Evolutionary conservation across 2,888 invertebrate species (phyloP), one percentile per base, ranked within the genome.

Genomic region (Cloeon dipterum): DNA sequence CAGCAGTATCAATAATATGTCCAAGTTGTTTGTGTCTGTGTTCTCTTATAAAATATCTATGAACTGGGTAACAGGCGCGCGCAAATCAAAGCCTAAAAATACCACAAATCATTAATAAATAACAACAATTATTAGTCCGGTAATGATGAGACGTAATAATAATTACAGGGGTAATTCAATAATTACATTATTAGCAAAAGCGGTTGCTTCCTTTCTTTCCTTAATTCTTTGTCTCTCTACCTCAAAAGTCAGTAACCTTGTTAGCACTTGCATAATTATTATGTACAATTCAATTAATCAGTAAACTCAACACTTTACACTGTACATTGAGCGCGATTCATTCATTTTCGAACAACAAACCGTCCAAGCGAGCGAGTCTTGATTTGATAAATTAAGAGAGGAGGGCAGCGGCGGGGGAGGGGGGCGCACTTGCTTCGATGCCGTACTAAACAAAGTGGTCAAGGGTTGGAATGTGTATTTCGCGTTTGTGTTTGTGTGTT

Each of bases 311-410:
- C 41, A 43, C 42, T 42, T 41, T 42, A 42, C 42, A 42, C 42
- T 43, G 43, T 43, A 43, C 43, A 43, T 43, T 43, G 43, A 43
- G 43, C 43, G 42, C n/a, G n/a, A n/a, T n/a, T n/a, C n/a, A n/a
- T n/a, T n/a, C n/a, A n/a, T n/a, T n/a, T n/a, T n/a, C n/a, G n/a
- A n/a, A n/a, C n/a, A n/a, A n/a, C n/a, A n/a, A n/a, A n/a, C n/a
- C n/a, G n/a, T n/a, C n/a, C n/a, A n/a, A n/a, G n/a, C n/a, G n/a
- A n/a, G n/a, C n/a, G n/a, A n/a, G n/a, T n/a, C n/a, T n/a, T n/a
- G n/a, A n/a, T n/a, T n/a, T n/a, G n/a, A n/a, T n/a, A n/a, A n/a
- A n/a, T n/a, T n/a, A n/a, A n/a, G n/a, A n/a, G n/a, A n/a, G n/a
- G n/a, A n/a, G n/a, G n/a, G n/a, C n/a, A n/a, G n/a, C n/a, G n/a